Evolutionary conservation across 2,113 vertebrate genomes (phyloP).

Genomic region (Centropus unirufus): DNA sequence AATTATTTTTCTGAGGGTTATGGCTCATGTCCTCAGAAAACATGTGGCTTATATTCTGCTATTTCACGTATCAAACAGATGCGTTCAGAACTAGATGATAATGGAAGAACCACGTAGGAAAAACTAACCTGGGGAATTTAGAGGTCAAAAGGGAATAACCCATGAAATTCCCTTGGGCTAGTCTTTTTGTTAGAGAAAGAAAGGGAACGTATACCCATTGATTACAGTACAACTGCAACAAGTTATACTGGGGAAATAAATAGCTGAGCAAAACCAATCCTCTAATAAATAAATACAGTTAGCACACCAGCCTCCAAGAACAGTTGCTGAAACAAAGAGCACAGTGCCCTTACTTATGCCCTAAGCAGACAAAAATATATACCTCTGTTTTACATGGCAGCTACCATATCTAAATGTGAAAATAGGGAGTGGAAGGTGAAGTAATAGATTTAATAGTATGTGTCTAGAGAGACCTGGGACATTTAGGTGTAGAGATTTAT

Average conservation of each 20-base stretch:
- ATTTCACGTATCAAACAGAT: neutral
- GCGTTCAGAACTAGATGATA: neutral
- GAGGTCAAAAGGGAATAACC: neutral
- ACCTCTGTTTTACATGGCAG: neutral
- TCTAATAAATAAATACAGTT: conserved; percentile 44
- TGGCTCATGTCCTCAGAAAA: neutral
- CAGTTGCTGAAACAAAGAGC: conserved; percentile 20
- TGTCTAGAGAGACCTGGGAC: neutral
- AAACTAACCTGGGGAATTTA: neutral
- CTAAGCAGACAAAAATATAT: conserved; percentile 37
- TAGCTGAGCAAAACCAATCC: conserved; percentile 23
- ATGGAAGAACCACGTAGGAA: neutral
- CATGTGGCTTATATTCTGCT: neutral
- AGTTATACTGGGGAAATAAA: neutral
- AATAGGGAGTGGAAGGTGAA: neutral
- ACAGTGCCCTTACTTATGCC: conserved; percentile 55
- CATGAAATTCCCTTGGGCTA: neutral
- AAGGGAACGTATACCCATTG: neutral
- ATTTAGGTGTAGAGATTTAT: neutral
- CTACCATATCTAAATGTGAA: neutral
- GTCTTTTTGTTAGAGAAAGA: neutral
- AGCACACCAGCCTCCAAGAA: conserved; percentile 8
- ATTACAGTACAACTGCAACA: neutral
- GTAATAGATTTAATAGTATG: neutral
- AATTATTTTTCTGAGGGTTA: neutral